phyloP scores from a whole-genome alignment of 1,140 invertebrate genomes.

The Drosophila aff. region DNA sequence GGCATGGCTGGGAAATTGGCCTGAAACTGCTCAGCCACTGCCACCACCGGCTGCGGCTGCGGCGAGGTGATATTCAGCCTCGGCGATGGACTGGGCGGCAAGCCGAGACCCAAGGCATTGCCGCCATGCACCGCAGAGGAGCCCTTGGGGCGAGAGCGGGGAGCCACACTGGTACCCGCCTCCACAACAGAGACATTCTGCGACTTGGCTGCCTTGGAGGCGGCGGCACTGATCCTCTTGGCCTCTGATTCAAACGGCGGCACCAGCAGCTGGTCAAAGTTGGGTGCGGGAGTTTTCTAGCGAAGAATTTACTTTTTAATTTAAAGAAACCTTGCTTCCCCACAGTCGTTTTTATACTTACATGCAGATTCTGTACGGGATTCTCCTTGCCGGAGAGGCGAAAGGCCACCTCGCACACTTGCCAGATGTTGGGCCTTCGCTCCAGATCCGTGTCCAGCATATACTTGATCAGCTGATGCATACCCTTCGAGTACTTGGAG shows the following conservation, averaged over 20 bases:
- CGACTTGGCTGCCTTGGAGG: conserved; percentile 84
- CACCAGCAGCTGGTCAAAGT: conserved; percentile 88
- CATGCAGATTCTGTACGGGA: conserved; percentile 93
- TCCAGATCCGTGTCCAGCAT: conserved; percentile 94
- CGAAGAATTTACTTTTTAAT: background rate
- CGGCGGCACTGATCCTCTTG: conserved; percentile 87
- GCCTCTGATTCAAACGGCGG: conserved; percentile 89
- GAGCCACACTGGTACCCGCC: conserved; percentile 91
- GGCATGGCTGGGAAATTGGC: conserved; percentile 84
- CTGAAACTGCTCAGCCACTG: conserved; percentile 82
- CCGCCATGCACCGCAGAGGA: conserved; percentile 84
- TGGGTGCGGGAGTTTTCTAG: conserved; percentile 89
- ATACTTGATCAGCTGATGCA: conserved; percentile 89
- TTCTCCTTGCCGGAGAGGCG: conserved; percentile 90
- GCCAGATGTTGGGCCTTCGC: conserved; percentile 94
- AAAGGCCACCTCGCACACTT: conserved; percentile 93
- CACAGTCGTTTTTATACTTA: conserved; percentile 83
- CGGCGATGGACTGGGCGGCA: conserved; percentile 86
- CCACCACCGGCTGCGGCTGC: conserved; percentile 63
- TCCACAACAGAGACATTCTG: conserved; percentile 87
- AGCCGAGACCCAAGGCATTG: conserved; percentile 85
- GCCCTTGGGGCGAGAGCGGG: conserved; percentile 93
- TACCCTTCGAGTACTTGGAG: conserved; percentile 90
- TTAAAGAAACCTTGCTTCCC: background rate
- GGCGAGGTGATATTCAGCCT: conserved; percentile 82